Evolutionary conservation across 2,888 invertebrate genomes (phyloP).

Genomic region (Octodonta nipae): DNA sequence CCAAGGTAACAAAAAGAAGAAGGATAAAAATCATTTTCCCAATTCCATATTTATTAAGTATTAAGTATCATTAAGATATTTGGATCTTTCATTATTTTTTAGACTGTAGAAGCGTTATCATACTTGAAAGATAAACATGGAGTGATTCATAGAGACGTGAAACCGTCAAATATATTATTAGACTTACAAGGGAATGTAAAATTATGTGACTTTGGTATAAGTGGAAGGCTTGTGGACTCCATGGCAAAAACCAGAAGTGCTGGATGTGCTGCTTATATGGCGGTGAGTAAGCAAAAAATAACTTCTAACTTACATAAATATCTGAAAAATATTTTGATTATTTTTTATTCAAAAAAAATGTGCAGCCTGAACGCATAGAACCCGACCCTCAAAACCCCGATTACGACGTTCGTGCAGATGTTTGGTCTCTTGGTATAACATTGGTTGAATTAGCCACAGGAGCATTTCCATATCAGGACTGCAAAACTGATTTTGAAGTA

Average conservation of each 20-base stretch:
- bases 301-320: neutral
- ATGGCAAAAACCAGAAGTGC: conserved; percentile 94
- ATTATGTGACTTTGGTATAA: conserved; percentile 98
- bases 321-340: neutral
- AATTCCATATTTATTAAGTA: no score
- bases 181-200: conserved; percentile 92
- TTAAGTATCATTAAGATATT: no score
- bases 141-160: conserved; percentile 95
- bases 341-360: no score
- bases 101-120: conserved; percentile 91
- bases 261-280: conserved; percentile 98
- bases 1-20: no score
- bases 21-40: no score
- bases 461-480: conserved; percentile 85
- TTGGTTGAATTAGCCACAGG: conserved; percentile 94
- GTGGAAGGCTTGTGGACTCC: conserved; percentile 92
- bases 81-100: conserved; percentile 18
- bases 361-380: conserved; percentile 91
- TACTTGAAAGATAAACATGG: conserved; percentile 95
- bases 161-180: conserved; percentile 94
- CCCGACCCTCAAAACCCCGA: conserved; percentile 84
- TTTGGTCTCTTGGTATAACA: conserved; percentile 96
- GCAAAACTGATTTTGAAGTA: conserved; percentile 95
- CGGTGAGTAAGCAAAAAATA: conserved; percentile 48
- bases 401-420: conserved; percentile 97